Conservation (phyloP, 2,888 invertebrate species). For the Dolichopus griseipennis region DNA sequence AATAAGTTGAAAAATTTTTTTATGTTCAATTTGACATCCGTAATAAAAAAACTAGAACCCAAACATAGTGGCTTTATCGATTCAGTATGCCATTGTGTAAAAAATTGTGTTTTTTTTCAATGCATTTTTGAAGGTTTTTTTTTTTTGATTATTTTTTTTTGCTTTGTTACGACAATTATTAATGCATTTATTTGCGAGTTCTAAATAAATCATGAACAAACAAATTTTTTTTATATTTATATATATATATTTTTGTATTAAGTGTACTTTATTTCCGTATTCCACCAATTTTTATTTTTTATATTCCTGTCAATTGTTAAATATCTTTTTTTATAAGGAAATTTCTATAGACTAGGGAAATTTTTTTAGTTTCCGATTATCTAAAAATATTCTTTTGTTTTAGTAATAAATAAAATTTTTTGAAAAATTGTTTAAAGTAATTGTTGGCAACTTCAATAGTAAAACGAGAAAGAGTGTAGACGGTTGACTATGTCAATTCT, state of each 20-base stretch:
- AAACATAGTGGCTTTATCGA: not conserved
- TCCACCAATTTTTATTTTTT: not conserved
- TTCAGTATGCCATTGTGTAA: not conserved
- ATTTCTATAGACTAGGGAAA: not conserved
- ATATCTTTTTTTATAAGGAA: not conserved
- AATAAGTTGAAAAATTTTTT: too few species aligned
- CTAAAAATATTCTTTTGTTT: not conserved
- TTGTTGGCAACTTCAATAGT: too few species aligned
- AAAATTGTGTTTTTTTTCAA: too few species aligned
- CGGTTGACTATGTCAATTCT: too few species aligned
- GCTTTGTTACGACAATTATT: not conserved
- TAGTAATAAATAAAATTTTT: too few species aligned
- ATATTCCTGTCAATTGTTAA: not conserved
- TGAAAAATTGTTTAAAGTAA: too few species aligned
- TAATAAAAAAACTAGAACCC: too few species aligned
- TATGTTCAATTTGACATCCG: too few species aligned
- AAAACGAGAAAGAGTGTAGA: too few species aligned
- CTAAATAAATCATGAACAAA: slow-evolving; percentile 2
- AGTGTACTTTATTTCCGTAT: not conserved
- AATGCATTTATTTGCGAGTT: not conserved
- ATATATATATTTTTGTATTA: not conserved
- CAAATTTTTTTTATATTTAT: not conserved
- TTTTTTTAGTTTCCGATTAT: not conserved
- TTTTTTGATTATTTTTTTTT: not conserved
- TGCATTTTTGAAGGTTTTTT: not conserved